These are phyloP conservation scores for Sinella curviseta DNA, from an alignment of 1,140 invertebrate genomes.

Conservation along the genomic window DNA sequence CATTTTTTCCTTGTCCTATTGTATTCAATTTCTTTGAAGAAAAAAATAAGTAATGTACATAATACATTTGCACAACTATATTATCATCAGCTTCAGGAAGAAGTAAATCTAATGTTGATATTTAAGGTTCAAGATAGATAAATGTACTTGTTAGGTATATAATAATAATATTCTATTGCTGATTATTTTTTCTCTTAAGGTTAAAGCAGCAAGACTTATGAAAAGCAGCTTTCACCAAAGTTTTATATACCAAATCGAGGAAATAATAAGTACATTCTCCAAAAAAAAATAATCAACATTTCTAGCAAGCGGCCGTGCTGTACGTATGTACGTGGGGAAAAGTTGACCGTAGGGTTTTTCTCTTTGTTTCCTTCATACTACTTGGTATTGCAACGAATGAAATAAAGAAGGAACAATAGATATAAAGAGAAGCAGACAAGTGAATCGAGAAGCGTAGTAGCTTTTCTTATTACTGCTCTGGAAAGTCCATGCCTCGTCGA, in stretches of 20 bases:
- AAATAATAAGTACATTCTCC: not conserved
- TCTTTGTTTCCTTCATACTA: too few species aligned
- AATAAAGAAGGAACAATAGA: not conserved
- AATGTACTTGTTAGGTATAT: too few species aligned
- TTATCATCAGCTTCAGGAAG: too few species aligned
- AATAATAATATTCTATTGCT: too few species aligned
- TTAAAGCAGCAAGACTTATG: too few species aligned
- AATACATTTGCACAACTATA: too few species aligned
- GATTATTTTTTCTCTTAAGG: too few species aligned
- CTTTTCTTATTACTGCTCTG: too few species aligned
- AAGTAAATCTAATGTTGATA: not conserved
- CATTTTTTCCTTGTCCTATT: not conserved
- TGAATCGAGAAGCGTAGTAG: not conserved
- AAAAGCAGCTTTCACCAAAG: not conserved
- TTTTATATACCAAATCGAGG: not conserved
- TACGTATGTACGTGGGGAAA: not conserved
- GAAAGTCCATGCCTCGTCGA: not conserved
- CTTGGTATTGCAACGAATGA: not conserved
- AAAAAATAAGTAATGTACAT: not conserved
- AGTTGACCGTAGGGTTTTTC: not conserved
- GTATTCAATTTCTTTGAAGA: not conserved
- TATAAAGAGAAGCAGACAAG: too few species aligned
- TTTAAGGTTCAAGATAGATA: not conserved
- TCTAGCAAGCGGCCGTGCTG: too few species aligned
- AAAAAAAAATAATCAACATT: not conserved